Conservation (phyloP, 2,888 invertebrate species). For the Plagodis pulveraria region DNA sequence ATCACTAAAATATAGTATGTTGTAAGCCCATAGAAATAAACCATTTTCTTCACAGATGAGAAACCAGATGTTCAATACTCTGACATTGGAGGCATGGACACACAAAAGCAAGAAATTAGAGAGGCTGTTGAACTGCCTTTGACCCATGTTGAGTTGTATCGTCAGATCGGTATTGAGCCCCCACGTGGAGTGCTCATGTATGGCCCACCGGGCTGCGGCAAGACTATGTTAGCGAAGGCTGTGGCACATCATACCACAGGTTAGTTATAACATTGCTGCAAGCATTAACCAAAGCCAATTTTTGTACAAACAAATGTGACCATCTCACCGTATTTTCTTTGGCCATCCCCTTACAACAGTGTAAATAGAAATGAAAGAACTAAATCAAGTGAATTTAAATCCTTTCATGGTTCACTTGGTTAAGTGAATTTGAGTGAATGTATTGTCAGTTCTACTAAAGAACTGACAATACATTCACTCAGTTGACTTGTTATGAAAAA, state of each 20-base stretch:
- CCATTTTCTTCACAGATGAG: constrained; percentile 87
- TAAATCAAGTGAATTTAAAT: too few species aligned
- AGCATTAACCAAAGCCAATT: neutral
- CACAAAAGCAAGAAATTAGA: constrained; percentile 99
- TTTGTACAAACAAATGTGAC: too few species aligned
- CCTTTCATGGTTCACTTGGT: too few species aligned
- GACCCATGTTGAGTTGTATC: constrained; percentile 99
- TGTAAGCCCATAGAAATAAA: too few species aligned
- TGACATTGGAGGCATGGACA: constrained; percentile 99
- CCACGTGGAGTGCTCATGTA: constrained; percentile 99
- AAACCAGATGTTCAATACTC: constrained; percentile 98
- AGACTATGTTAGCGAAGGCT: constrained; percentile 99
- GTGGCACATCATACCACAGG: constrained; percentile 99
- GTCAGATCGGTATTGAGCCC: constrained; percentile 99
- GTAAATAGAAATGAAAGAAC: neutral
- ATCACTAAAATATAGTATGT: too few species aligned
- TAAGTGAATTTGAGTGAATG: too few species aligned
- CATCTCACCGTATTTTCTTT: too few species aligned
- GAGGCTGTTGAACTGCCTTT: constrained; percentile 99
- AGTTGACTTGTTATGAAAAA: too few species aligned
- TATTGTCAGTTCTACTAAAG: too few species aligned
- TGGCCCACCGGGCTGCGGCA: constrained; percentile 99
- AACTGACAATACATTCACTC: too few species aligned
- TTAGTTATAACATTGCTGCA: constrained; percentile 53
- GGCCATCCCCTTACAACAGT: too few species aligned